These are phyloP conservation scores for Sprattus sprattus DNA, from an alignment of 2,113 vertebrate species.

Conservation along the genomic window DNA sequence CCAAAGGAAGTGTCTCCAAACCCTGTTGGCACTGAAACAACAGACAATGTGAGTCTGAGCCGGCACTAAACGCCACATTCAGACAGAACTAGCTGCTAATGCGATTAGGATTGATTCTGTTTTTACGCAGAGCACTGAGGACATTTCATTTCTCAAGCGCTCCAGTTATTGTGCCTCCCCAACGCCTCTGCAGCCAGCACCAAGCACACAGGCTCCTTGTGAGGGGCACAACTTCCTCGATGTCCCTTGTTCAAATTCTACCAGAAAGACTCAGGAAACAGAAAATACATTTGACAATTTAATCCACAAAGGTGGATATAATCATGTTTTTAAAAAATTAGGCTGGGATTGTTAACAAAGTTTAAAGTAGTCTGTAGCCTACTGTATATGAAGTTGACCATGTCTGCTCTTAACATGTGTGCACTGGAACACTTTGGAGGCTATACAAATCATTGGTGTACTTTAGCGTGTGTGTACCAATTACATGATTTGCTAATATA, in stretches of 20 bases:
- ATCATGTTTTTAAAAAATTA: no score
- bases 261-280: not conserved
- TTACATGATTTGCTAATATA: no score
- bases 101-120: not conserved
- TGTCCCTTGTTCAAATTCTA: not conserved
- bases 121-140: not conserved
- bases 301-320: no score
- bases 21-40: not conserved
- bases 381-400: no score
- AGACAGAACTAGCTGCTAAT: not conserved
- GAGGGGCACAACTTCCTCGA: not conserved
- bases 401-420: no score
- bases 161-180: not conserved
- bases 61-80: not conserved
- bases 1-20: not conserved
- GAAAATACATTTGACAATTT: not conserved
- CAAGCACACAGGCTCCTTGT: not conserved
- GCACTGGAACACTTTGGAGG: no score
- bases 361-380: no score
- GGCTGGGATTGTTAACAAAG: no score
- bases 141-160: not conserved
- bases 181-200: not conserved
- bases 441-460: no score
- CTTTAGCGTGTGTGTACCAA: no score
- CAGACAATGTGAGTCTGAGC: not conserved